phyloP scores from a whole-genome alignment of 2,113 vertebrate genomes.

The Epinephelus moara region DNA sequence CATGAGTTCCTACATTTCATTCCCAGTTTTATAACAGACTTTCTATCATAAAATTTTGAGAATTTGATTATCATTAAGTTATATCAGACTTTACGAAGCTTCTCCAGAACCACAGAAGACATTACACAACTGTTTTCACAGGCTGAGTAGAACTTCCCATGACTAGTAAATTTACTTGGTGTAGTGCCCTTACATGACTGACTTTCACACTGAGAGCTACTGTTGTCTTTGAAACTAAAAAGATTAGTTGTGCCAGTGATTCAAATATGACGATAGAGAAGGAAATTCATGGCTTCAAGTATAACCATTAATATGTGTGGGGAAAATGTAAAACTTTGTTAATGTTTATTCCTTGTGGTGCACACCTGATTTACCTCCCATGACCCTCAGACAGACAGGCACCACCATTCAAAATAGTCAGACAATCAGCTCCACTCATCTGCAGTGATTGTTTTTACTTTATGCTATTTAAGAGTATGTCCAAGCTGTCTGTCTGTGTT shows the following conservation, averaged over 20 bases:
- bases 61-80: neutral
- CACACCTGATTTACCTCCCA: slow-evolving; percentile 19
- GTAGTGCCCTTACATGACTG: neutral
- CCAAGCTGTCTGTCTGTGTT: neutral
- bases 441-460: slow-evolving; percentile 1
- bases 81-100: neutral
- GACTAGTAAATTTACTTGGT: neutral
- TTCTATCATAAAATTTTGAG: neutral
- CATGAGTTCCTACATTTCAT: neutral
- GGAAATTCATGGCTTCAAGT: neutral
- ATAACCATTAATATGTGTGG: neutral
- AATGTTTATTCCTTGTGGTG: neutral
- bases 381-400: slow-evolving; percentile 2
- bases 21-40: neutral
- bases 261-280: slow-evolving; percentile 45
- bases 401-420: slow-evolving; percentile 14
- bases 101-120: neutral
- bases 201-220: neutral
- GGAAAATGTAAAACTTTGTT: neutral
- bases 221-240: slow-evolving; percentile 27
- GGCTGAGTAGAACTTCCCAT: neutral
- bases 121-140: neutral
- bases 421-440: slow-evolving; percentile 15
- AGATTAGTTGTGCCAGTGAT: slow-evolving; percentile 53
- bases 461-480: slow-evolving; percentile 3